These are phyloP conservation scores for Leptopterna dolabrata DNA, from an alignment of 2,888 invertebrate genomes.

Conservation along the genomic window DNA sequence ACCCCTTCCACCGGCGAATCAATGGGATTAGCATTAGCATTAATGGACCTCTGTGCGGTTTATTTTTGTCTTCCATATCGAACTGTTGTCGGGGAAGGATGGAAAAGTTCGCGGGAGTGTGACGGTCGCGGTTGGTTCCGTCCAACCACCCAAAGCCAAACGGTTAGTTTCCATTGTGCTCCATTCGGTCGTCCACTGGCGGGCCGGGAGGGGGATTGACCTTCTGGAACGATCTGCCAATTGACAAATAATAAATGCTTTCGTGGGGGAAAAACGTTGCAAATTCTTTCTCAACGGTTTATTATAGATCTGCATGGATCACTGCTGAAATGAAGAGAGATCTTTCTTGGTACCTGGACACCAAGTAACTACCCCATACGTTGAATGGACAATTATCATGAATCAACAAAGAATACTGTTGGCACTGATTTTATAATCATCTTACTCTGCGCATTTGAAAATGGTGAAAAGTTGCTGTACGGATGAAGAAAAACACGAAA, in stretches of 20 bases:
- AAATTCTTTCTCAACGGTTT: too few species aligned
- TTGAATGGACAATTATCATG: too few species aligned
- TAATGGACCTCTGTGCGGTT: not conserved
- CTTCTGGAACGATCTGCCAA: not conserved
- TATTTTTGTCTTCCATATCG: not conserved
- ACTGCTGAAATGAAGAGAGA: too few species aligned
- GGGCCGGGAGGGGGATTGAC: not conserved
- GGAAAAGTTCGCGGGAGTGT: not conserved
- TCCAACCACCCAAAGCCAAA: not conserved
- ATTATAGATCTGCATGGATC: too few species aligned
- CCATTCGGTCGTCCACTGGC: not conserved
- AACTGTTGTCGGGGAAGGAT: not conserved
- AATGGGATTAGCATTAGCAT: constrained; percentile 1
- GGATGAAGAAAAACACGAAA: too few species aligned
- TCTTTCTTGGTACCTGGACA: too few species aligned
- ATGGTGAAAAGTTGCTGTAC: too few species aligned
- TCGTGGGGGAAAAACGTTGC: too few species aligned
- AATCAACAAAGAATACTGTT: too few species aligned
- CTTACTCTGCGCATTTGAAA: too few species aligned
- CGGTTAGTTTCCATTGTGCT: not conserved
- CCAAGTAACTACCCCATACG: too few species aligned
- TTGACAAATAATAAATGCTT: not conserved
- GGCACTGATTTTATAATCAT: too few species aligned
- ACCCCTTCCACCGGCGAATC: not conserved
- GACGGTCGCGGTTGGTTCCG: not conserved